Evolutionary conservation across 2,888 invertebrate species (phyloP).

Genomic region (Oscheius sp.): DNA sequence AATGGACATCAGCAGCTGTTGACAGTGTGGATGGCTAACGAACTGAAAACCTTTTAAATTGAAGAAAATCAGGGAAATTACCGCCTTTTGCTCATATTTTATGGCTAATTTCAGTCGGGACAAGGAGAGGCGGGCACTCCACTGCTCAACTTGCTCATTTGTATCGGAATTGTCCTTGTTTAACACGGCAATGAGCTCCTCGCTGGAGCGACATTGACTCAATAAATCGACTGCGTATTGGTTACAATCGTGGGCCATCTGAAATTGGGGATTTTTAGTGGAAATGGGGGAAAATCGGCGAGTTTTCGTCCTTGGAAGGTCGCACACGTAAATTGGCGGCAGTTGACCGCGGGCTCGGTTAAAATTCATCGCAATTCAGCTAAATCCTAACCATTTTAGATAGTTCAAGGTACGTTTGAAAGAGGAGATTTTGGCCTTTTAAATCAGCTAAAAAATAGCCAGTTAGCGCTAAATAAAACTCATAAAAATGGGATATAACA

Average conservation of each 20-base stretch:
- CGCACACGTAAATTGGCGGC: too few species aligned
- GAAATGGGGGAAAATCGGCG: not conserved
- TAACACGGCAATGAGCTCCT: slow-evolving; percentile 77
- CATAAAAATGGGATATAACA: too few species aligned
- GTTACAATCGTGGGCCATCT: slow-evolving; percentile 77
- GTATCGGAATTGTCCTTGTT: slow-evolving; percentile 74
- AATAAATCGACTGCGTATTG: slow-evolving; percentile 77
- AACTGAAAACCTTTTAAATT: slow-evolving; percentile 75
- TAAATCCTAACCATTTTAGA: too few species aligned
- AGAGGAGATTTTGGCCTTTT: too few species aligned
- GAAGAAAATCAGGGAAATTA: slow-evolving; percentile 65
- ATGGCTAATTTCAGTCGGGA: slow-evolving; percentile 77
- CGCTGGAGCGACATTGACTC: slow-evolving; percentile 77
- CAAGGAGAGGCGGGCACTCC: slow-evolving; percentile 73
- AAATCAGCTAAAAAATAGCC: too few species aligned
- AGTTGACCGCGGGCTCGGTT: too few species aligned
- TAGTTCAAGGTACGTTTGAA: too few species aligned
- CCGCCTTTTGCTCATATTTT: slow-evolving; percentile 78
- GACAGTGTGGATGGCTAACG: slow-evolving; percentile 78
- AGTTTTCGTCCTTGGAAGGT: too few species aligned
- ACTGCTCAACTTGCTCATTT: slow-evolving; percentile 72
- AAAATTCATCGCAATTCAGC: too few species aligned
- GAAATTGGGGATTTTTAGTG: slow-evolving; percentile 5
- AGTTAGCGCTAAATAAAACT: too few species aligned
- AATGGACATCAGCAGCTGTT: slow-evolving; percentile 77